A percentile compares a stretch with the other conserved stretches of the same genome.
Evolutionary conservation across 2,888 invertebrate species (phyloP).

Genomic region (Aspidiotus rigidus): DNA sequence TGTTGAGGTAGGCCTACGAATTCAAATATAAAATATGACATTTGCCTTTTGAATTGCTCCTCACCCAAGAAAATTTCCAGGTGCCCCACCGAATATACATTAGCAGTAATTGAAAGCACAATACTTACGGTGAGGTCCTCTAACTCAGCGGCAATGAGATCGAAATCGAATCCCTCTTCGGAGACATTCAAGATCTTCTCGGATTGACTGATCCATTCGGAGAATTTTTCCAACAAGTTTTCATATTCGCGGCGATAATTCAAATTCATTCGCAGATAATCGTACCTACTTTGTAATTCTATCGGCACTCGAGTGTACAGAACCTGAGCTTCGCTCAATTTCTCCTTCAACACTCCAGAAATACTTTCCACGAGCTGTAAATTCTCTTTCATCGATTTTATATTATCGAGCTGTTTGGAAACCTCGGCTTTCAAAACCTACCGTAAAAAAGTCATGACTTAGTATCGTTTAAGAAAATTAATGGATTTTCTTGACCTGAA

Average conservation of each 20-base stretch:
- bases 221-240: slow-evolving; percentile 64
- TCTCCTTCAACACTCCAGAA: slow-evolving; percentile 69
- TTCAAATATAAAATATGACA: background rate
- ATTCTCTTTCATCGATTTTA: slow-evolving; percentile 59
- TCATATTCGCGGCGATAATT: slow-evolving; percentile 67
- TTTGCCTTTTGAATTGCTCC: no score
- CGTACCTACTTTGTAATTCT: slow-evolving; percentile 69
- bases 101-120: no score
- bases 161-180: slow-evolving; percentile 66
- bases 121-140: slow-evolving; percentile 66
- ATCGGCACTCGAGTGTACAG: slow-evolving; percentile 66
- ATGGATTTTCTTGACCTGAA: background rate
- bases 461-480: background rate
- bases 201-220: slow-evolving; percentile 75
- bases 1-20: slow-evolving; percentile 61
- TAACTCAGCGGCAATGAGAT: slow-evolving; percentile 68
- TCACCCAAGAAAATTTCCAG: background rate
- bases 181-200: slow-evolving; percentile 49
- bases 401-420: slow-evolving; percentile 58
- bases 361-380: slow-evolving; percentile 67
- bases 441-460: background rate
- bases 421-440: slow-evolving; percentile 56
- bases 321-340: slow-evolving; percentile 74
- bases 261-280: slow-evolving; percentile 69
- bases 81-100: no score